Evolutionary conservation across 2,797 vertebrate species (phyloP), one percentile per base, ranked within the genome.

Genomic region (Apogon hyalosoma): DNA sequence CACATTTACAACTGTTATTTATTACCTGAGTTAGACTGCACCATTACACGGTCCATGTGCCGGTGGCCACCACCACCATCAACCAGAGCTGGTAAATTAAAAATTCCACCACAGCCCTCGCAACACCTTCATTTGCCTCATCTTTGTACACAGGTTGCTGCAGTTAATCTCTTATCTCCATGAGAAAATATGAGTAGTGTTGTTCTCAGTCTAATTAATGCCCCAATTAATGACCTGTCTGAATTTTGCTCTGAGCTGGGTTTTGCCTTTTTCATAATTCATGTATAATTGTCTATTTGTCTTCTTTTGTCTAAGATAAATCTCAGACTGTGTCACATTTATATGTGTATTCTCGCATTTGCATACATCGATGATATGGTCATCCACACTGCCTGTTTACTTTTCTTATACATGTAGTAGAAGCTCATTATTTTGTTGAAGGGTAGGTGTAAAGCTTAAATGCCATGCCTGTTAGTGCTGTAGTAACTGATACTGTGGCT

Each of bases 191-290:
- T 75, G 65, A 53, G 55, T 58, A 53, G 40, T 91, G 73, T 84
- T 87, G 85, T 90, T 93, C 88, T 87, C 88, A 85, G 80, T 64
- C 77, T 80, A 87, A 92, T 92, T 92, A 90, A 88, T 81, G 67
- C 63, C 39, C 56, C 47, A 73, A 72, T 84, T 90, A 87, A 82
- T 87, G 82, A 82, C 80, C 77, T 81, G 66, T 71, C 69, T 88
- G 66, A 69, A 79, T 88, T 84, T 87, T 59, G 77, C 80, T 87
- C 46, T 31, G 10, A 82, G 81, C 79, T 51, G 43, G 61, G 66
- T 82, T 83, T 81, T 65, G 45, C 50, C 58, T 54, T 69, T 58
- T 49, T 66, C 42, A 67, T 66, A 48, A 3, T 75, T 68, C 33
- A 40, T 6, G 47, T 58, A 60, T 66, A 62, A 74, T 69, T 84